These are phyloP conservation scores for Andrena bucephala DNA, from an alignment of 2,888 invertebrate genomes.

Conservation along the genomic window DNA sequence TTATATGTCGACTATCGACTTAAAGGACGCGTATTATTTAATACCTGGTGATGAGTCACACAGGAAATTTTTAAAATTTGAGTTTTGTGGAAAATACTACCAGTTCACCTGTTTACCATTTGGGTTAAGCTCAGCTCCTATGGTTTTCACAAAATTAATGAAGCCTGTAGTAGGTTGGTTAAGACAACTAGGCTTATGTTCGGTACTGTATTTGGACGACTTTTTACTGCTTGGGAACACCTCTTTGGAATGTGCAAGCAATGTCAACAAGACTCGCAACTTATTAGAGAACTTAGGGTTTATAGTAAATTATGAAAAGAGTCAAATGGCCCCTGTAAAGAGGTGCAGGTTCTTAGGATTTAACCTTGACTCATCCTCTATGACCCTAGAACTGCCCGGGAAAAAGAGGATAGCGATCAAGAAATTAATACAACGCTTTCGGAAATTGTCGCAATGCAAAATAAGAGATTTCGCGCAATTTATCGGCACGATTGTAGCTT, in stretches of 20 bases:
- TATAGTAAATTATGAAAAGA: background rate
- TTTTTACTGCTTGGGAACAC: conserved; percentile 18
- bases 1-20: conserved; percentile 11
- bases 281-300: conserved; percentile 24
- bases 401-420: background rate
- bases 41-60: background rate
- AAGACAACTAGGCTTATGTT: background rate
- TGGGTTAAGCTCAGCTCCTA: background rate
- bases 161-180: conserved; percentile 11
- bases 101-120: conserved; percentile 11
- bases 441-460: background rate
- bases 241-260: background rate
- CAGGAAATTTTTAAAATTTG: conserved; percentile 1
- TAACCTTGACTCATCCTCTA: conserved; percentile 13
- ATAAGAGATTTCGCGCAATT: conserved; percentile 29
- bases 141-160: conserved; percentile 12
- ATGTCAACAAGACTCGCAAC: background rate
- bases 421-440: background rate
- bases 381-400: background rate
- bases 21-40: background rate
- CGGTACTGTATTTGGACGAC: conserved; percentile 34
- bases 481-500: conserved; percentile 1
- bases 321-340: background rate
- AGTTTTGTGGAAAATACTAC: background rate
- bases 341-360: conserved; percentile 30